Evolutionary conservation across 2,797 vertebrate genomes (phyloP), one percentile per base, ranked within the genome.

Genomic region (Thunnus albacares): DNA sequence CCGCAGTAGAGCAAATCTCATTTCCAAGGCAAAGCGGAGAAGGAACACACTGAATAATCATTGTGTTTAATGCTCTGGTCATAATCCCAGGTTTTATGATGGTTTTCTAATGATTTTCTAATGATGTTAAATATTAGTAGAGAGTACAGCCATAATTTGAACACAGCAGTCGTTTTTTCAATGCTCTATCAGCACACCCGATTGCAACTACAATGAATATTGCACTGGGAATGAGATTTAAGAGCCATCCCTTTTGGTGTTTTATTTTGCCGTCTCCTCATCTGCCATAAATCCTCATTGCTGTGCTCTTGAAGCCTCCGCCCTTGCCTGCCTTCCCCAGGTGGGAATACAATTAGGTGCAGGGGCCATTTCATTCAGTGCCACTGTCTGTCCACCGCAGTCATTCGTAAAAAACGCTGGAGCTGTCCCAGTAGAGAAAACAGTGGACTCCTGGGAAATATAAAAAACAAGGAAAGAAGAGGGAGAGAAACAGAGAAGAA

Each of bases 101-200:
- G 95, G 95, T 95, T 96, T 96, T 96, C 94, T 96, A 96, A 96
- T 96, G 95, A 96, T 96, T 96, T 96, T 96, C 94, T 96, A 96
- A 96, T 96, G 95, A 96, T 94, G 95, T 96, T 96, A 96, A 96
- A 96, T 96, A 96, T 96, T 96, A 96, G 95, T 95, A 95, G 94
- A 95, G 94, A 95, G 94, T 92, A 94, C 90, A 93, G 94, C 92
- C 91, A 94, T 96, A 95, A 96, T 96, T 96, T 95, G 95, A 95
- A 95, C 93, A 92, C 93, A 94, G 93, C 89, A 33, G 93, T 92
- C 87, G 65, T 93, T 95, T 95, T 92, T 90, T 85, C 89, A 85
- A 81, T 74, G 87, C 93, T 93, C 90, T 93, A 93, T 94, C 93
- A 93, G 93, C 87, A 80, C 83, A 86, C 89, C 88, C 93, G 85